Evolutionary conservation across 35 echinoderm and acorn worm genomes (phyloP).

Genomic region (Holothuria glaberrima): DNA sequence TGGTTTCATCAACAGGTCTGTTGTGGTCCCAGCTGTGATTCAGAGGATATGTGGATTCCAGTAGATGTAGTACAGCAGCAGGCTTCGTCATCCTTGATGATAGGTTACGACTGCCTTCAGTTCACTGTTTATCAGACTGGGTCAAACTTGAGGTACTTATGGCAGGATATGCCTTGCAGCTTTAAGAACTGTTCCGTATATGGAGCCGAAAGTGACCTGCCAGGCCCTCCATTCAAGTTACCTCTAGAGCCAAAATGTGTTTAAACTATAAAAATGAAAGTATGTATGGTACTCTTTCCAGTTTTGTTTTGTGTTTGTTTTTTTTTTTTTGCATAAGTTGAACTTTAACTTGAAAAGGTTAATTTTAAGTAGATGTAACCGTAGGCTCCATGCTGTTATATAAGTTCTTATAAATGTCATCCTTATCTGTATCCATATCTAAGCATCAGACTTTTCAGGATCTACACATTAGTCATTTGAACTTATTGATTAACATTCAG

Average conservation of each 20-base stretch:
- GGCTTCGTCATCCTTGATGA: background rate
- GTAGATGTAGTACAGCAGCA: background rate
- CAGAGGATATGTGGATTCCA: background rate
- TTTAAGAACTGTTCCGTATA: constrained; percentile 63
- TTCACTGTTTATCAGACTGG: background rate
- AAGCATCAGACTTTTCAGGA: too few relatives aligned
- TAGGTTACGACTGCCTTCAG: background rate
- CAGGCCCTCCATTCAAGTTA: constrained; percentile 41
- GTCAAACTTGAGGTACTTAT: constrained; percentile 26
- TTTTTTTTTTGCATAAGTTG: too few relatives aligned
- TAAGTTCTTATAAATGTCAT: too few relatives aligned
- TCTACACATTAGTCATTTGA: too few relatives aligned
- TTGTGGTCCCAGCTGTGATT: background rate
- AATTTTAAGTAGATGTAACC: too few relatives aligned
- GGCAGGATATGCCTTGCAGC: constrained; percentile 53
- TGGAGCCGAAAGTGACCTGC: constrained; percentile 37
- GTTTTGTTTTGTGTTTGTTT: too few relatives aligned
- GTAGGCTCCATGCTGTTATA: too few relatives aligned
- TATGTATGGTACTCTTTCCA: too few relatives aligned
- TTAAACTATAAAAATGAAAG: background rate
- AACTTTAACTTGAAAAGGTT: too few relatives aligned
- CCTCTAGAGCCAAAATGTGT: background rate
- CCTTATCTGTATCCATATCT: too few relatives aligned
- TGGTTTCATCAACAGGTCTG: background rate
- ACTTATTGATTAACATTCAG: too few relatives aligned